These are phyloP conservation scores for Murina feae DNA, from an alignment of 2,113 vertebrate species.

Conservation along the genomic window DNA sequence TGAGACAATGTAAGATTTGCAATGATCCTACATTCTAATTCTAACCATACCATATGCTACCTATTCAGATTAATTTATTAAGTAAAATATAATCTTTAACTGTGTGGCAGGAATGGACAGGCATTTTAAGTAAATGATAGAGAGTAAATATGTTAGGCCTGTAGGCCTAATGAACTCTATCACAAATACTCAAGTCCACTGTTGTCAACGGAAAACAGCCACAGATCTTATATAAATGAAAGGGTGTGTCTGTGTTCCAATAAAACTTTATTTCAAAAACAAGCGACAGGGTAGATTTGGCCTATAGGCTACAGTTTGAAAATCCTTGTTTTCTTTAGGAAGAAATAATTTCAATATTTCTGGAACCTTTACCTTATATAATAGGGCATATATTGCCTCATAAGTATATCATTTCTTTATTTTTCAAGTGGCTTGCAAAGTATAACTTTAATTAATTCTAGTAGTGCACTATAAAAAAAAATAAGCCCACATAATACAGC, in stretches of 20 bases:
- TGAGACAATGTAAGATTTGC: background rate
- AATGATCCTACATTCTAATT: background rate
- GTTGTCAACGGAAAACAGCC: background rate
- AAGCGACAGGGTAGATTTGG: background rate
- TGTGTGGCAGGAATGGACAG: background rate
- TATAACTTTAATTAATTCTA: conserved; percentile 16
- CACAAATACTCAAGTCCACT: background rate
- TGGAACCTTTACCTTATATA: background rate
- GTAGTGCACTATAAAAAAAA: rapidly evolving
- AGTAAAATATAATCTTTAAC: background rate
- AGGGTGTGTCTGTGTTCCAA: background rate
- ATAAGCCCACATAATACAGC: background rate
- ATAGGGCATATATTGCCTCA: background rate
- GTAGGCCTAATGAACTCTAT: background rate
- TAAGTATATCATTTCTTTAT: background rate
- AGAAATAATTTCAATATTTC: background rate
- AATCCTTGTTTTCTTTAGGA: background rate
- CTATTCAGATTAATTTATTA: background rate
- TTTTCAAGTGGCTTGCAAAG: background rate
- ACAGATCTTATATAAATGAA: background rate
- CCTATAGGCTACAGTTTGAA: background rate
- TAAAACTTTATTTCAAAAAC: conserved; percentile 23
- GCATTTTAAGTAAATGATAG: background rate
- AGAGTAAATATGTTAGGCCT: background rate
- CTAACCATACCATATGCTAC: background rate